phyloP scores from a whole-genome alignment of 92 coral and sea anemone species.

The Actinernus sp. region DNA sequence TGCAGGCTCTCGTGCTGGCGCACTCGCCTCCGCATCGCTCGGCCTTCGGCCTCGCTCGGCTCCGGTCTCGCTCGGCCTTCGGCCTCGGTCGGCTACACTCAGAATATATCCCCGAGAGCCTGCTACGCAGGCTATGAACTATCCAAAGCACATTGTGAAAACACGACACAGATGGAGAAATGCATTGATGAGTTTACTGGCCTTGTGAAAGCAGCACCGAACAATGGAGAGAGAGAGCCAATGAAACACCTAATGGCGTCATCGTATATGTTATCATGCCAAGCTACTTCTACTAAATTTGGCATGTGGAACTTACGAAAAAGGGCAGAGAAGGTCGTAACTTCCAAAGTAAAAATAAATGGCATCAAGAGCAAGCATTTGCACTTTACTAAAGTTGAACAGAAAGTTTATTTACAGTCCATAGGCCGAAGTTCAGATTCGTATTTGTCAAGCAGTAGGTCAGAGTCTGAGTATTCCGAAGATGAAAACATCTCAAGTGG shows the following conservation, averaged over 20 bases:
- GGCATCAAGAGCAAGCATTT: constrained; percentile 45
- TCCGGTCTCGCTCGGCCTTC: too few species aligned
- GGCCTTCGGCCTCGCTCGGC: too few species aligned
- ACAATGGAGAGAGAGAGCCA: constrained; percentile 13
- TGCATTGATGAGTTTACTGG: too few species aligned
- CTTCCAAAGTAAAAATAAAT: constrained; percentile 2
- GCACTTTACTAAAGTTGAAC: constrained; percentile 44
- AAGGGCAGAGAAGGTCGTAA: constrained; percentile 41
- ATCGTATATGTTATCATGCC: constrained; percentile 40
- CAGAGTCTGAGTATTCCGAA: too few species aligned
- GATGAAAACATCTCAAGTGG: too few species aligned
- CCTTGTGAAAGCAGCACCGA: background rate
- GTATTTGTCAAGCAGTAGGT: too few species aligned
- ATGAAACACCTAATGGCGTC: constrained; percentile 45
- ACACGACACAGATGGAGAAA: background rate
- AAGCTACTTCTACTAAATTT: constrained; percentile 21
- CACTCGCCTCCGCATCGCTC: too few species aligned
- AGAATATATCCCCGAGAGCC: too few species aligned
- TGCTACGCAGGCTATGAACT: too few species aligned
- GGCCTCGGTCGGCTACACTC: too few species aligned
- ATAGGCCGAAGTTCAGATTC: too few species aligned
- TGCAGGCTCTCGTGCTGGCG: too few species aligned
- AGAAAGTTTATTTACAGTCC: constrained; percentile 31
- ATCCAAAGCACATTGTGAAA: background rate
- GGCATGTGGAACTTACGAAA: constrained; percentile 24